These are phyloP conservation scores for Octodon degus DNA, from an alignment of 2,113 vertebrate species.

Conservation along the genomic window DNA sequence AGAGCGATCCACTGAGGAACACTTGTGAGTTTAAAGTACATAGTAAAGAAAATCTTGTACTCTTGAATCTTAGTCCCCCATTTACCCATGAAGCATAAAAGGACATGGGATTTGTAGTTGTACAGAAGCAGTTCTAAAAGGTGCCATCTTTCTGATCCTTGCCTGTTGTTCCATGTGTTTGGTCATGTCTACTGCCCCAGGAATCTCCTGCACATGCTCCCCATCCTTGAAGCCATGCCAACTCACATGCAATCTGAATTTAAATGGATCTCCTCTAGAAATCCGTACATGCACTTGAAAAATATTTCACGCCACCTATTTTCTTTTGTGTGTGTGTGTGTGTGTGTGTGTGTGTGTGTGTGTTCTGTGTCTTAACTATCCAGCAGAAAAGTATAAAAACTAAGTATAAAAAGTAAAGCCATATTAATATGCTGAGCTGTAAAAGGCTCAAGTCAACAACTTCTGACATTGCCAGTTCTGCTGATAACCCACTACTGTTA, in stretches of 20 bases:
- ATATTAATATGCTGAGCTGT: too few relatives aligned
- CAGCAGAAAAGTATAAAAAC: too few relatives aligned
- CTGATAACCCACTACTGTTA: too few relatives aligned
- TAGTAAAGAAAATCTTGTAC: not conserved
- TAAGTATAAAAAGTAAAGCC: too few relatives aligned
- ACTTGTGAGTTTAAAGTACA: not conserved
- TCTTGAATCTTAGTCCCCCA: not conserved
- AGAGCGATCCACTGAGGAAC: not conserved
- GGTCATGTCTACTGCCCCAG: not conserved
- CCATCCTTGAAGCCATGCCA: not conserved
- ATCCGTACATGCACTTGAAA: not conserved
- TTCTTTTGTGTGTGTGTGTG: not conserved
- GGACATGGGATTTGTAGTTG: not conserved
- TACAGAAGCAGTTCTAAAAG: not conserved
- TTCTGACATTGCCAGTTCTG: too few relatives aligned
- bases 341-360: too few relatives aligned
- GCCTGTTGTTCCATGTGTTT: not conserved
- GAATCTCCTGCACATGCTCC: not conserved
- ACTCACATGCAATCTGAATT: not conserved
- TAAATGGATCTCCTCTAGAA: conserved; percentile 2
- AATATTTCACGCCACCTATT: not conserved
- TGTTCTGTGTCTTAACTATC: too few relatives aligned
- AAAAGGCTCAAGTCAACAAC: too few relatives aligned
- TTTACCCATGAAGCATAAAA: not conserved
- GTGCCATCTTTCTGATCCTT: not conserved